These are phyloP conservation scores for Trypoxylus dichotomus DNA, from an alignment of 1,140 invertebrate genomes.

Conservation along the genomic window DNA sequence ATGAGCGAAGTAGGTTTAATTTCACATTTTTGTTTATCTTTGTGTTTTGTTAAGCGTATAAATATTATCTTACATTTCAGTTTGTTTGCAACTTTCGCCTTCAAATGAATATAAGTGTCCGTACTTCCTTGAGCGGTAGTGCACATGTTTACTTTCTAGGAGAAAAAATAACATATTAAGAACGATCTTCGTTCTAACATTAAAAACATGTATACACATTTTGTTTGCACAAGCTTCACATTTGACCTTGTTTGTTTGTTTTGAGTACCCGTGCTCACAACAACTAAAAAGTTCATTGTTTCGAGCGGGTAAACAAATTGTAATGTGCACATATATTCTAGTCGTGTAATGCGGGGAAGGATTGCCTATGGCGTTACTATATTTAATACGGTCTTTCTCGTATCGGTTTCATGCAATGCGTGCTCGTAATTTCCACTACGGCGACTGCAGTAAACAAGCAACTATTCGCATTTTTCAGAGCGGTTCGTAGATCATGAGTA, in stretches of 20 bases:
- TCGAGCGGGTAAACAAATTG: not conserved
- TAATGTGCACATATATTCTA: not conserved
- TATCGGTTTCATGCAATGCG: not conserved
- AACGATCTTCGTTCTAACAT: not conserved
- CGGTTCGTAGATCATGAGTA: not conserved
- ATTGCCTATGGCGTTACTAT: not conserved
- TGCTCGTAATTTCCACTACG: not conserved
- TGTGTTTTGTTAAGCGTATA: too few relatives aligned
- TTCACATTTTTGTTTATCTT: too few relatives aligned
- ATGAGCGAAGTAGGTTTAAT: too few relatives aligned
- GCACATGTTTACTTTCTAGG: too few relatives aligned
- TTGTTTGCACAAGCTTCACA: slow-evolving; percentile 22
- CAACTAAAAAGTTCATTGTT: slow-evolving; percentile 21
- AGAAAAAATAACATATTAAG: not conserved
- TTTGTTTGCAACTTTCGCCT: too few relatives aligned
- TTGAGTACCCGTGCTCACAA: not conserved
- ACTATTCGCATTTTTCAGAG: not conserved
- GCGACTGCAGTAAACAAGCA: not conserved
- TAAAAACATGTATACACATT: not conserved
- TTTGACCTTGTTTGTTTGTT: slow-evolving; percentile 27
- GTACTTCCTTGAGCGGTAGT: too few relatives aligned
- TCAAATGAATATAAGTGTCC: too few relatives aligned
- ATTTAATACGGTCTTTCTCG: not conserved
- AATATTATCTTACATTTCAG: too few relatives aligned
- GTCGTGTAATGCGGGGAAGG: not conserved